phyloP scores from a whole-genome alignment of 2,888 invertebrate species.

The Macrosoma leucophasiata region DNA sequence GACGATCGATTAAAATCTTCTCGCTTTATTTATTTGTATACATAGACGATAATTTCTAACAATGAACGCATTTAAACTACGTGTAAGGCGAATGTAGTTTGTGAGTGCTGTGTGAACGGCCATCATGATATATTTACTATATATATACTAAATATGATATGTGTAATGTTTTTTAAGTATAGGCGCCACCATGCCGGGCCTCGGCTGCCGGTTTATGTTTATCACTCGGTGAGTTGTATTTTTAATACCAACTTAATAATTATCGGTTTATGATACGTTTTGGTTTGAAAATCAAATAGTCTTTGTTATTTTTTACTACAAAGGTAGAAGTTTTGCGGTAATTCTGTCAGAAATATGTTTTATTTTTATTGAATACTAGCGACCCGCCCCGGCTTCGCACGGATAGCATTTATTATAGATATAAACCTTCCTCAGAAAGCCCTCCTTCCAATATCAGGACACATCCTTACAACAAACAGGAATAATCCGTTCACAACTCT shows the following conservation, averaged over 20 bases:
- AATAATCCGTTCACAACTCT: background rate
- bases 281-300: no score
- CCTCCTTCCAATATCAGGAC: no score
- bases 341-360: no score
- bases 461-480: no score
- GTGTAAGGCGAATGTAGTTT: constrained; percentile 45
- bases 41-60: constrained; percentile 34
- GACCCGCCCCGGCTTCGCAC: no score
- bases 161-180: constrained; percentile 32
- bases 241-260: constrained; percentile 12
- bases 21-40: constrained; percentile 49
- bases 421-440: no score
- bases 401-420: no score
- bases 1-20: constrained; percentile 19
- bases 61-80: constrained; percentile 60
- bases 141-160: no score
- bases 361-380: no score
- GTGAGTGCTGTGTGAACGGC: constrained; percentile 33
- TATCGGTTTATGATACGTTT: background rate
- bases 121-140: constrained; percentile 29
- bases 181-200: no score
- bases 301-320: no score
- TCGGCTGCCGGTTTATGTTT: constrained; percentile 47
- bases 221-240: constrained; percentile 53
- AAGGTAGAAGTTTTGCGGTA: no score